Percentiles rank a stretch among this genome's conserved stretches.
Evolutionary conservation across 2,797 vertebrate species (phyloP).

Genomic region (Acropternis orthonyx): DNA sequence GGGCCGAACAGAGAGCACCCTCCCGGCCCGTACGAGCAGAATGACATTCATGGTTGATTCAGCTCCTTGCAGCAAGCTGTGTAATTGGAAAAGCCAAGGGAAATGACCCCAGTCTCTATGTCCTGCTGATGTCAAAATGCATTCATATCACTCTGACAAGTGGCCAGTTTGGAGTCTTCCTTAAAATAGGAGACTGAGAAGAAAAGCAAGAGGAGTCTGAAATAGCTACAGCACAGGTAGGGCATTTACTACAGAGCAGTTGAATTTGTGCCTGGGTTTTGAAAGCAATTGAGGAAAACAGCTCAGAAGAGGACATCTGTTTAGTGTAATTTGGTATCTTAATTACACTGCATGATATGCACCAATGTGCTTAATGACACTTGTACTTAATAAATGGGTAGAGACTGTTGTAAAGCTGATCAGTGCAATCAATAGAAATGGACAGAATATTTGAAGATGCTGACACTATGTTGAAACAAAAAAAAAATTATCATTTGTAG

Average conservation of each 20-base stretch:
- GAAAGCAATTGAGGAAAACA: neutral
- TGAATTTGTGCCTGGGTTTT: neutral
- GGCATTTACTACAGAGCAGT: neutral
- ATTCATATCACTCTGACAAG: constrained; percentile 74
- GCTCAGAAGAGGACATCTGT: neutral
- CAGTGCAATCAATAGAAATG: neutral
- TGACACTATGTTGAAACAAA: neutral
- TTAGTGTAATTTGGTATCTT: neutral
- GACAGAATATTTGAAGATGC: neutral
- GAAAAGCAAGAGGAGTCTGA: neutral
- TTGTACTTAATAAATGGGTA: constrained; percentile 46
- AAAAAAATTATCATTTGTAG: neutral
- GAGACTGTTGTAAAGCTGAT: constrained; percentile 50
- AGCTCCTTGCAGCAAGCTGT: constrained; percentile 74
- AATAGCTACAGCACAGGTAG: neutral
- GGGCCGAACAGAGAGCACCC: constrained; percentile 58
- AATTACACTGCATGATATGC: neutral
- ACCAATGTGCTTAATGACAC: neutral
- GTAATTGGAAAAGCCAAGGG: constrained; percentile 76
- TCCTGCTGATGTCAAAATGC: constrained; percentile 73
- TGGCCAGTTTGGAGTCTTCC: constrained; percentile 51
- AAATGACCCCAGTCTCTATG: constrained; percentile 69
- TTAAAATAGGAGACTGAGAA: neutral
- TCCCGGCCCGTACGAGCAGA: constrained; percentile 41
- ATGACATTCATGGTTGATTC: constrained; percentile 79